Base-by-base conservation (phyloP, 1,140 invertebrate genomes). In the Neodiprion virginianus region DNA sequence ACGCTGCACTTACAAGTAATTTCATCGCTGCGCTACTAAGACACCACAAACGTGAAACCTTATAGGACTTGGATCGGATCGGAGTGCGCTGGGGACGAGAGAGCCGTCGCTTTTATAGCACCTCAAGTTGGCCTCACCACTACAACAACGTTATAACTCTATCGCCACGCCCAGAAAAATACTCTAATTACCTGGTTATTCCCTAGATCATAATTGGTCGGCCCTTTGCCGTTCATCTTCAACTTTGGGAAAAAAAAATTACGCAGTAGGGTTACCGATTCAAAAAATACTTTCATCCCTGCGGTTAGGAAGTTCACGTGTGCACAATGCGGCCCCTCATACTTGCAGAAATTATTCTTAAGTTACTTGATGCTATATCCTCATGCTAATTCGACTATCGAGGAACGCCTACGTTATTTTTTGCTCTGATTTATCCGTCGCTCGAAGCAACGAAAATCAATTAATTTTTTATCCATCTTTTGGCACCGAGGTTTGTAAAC, bases 121-220 rank as follows among this genome's bases (percentile, higher is more conserved):
- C 5, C 53, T 23, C n/a, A 47, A 66, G 68, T 67, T 40, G 53
- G 10, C 47, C 7, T 69, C 11, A 69, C 68, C 68, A 69, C 61
- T 21, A n/a, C 14, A 5, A 69, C 53, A 61, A 61, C 53, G 0
- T 7, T 61, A 12, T 17, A 61, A 8, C 11, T 61, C 53, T 75
- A 66, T 47, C 71, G 71, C 71, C 74, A 61, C 71, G 71, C 76
- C 76, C 76, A 72, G 69, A 50, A 21, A 75, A 74, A 71, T 75
- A 75, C 76, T 75, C 72, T 77, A 77, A 77, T 77, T 77, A 75
- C 76, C 49, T 53, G 23, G 28, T 40, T 21, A 68, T 71, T 7
- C 0, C 40, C 17, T 14, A 14, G 61, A 1, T 47, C 11, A 11
- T 7, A 47, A 14, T 23, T 23, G 14, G 11, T 23, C 67, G 70